Conservation (phyloP, 1,140 invertebrate genomes). For the Armadillidium nasatum region DNA sequence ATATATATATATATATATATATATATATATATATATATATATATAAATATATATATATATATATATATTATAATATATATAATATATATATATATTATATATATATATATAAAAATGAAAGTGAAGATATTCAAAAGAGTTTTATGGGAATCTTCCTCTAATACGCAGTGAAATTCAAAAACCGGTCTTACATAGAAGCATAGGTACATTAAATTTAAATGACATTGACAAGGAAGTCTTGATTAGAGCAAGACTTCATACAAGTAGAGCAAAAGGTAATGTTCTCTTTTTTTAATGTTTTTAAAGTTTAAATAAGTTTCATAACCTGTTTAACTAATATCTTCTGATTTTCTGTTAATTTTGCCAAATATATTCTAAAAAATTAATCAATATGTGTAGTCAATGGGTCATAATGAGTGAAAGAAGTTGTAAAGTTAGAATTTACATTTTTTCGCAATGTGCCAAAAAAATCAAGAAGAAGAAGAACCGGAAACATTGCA, state of each 20-base stretch:
- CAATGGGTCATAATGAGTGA: no score
- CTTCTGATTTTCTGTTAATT: neutral
- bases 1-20: no score
- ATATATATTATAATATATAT: slow-evolving; percentile 18
- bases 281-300: neutral
- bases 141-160: slow-evolving; percentile 69
- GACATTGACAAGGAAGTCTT: slow-evolving; percentile 62
- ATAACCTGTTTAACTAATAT: neutral
- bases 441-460: no score
- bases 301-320: neutral
- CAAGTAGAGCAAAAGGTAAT: slow-evolving; percentile 76
- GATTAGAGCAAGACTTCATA: slow-evolving; percentile 84
- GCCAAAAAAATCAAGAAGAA: no score
- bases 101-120: slow-evolving; percentile 47
- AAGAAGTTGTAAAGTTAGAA: neutral
- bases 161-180: slow-evolving; percentile 71
- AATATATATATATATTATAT: no score
- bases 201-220: slow-evolving; percentile 59
- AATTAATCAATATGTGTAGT: neutral
- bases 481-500: no score
- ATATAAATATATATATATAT: neutral
- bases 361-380: neutral
- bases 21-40: no score
- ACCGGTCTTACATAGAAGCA: slow-evolving; percentile 56
- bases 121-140: slow-evolving; percentile 57